A percentile compares a stretch with the other conserved stretches of the same genome.
These are phyloP conservation scores for Sinodicranocentrus sp. DNA, from an alignment of 2,888 invertebrate genomes.

Conservation along the genomic window DNA sequence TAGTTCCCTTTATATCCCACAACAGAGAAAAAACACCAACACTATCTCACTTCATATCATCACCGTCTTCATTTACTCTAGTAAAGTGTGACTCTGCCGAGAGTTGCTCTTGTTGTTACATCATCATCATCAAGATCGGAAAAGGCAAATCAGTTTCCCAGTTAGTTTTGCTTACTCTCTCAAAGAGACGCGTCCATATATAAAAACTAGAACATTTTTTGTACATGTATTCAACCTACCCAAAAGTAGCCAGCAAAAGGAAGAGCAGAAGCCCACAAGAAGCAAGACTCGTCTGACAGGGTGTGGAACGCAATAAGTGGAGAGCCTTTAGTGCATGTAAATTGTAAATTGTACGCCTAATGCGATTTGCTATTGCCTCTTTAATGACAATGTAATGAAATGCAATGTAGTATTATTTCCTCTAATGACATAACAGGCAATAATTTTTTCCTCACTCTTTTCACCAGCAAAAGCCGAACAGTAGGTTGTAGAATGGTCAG, in stretches of 20 bases:
- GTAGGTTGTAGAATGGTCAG: neutral
- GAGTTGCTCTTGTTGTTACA: neutral
- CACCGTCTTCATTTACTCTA: neutral
- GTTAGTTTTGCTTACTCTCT: slow-evolving; percentile 20
- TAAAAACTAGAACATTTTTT: no score
- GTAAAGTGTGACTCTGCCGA: neutral
- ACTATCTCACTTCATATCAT: no score
- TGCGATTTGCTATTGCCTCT: slow-evolving; percentile 53
- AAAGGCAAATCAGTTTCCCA: slow-evolving; percentile 25
- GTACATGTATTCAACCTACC: neutral
- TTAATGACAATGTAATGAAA: slow-evolving; percentile 58
- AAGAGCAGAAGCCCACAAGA: slow-evolving; percentile 4
- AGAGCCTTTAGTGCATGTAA: slow-evolving; percentile 56
- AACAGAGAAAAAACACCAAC: no score
- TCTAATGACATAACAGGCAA: slow-evolving; percentile 59
- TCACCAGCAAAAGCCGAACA: slow-evolving; percentile 26
- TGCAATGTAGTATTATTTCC: slow-evolving; percentile 51
- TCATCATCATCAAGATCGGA: slow-evolving; percentile 10
- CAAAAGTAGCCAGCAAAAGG: no score
- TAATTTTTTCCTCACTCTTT: slow-evolving; percentile 53
- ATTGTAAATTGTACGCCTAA: slow-evolving; percentile 51
- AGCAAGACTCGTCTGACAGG: slow-evolving; percentile 30
- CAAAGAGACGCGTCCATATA: neutral
- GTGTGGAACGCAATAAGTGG: slow-evolving; percentile 41
- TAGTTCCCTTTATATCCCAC: no score